Conservation (phyloP, 2,113 vertebrate genomes). For the Ctenodactylus gundi region DNA sequence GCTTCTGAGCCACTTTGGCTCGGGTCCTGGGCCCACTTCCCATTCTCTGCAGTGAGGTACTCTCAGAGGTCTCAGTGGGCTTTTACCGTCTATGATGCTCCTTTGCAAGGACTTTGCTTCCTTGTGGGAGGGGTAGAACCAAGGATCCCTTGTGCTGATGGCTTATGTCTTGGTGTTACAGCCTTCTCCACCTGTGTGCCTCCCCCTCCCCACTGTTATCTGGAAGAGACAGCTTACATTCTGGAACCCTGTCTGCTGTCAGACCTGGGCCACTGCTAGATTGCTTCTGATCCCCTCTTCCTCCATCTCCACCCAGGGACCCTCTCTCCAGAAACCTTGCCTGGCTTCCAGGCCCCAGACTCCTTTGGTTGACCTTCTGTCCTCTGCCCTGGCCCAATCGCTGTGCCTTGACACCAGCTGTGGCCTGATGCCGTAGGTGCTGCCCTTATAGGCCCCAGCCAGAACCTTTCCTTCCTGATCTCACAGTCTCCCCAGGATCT, state of each 20-base stretch:
- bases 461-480: not conserved
- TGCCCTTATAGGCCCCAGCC: not conserved
- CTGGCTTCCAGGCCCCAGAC: not conserved
- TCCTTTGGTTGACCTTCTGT: not conserved
- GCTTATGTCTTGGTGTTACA: rapidly evolving
- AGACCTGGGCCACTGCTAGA: not conserved
- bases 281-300: not conserved
- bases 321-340: not conserved
- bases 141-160: rapidly evolving
- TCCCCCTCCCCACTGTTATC: not conserved
- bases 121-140: not conserved
- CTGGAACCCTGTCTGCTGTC: not conserved
- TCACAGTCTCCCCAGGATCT: too few species aligned
- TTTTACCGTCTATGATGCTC: not conserved
- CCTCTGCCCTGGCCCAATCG: not conserved
- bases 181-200: not conserved
- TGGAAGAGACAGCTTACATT: not conserved
- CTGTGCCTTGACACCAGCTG: not conserved
- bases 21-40: not conserved
- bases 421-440: not conserved
- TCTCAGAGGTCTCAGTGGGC: not conserved
- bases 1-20: not conserved
- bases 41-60: not conserved
- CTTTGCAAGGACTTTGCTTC: not conserved
- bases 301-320: not conserved